Evolutionary conservation across 2,113 vertebrate genomes (phyloP).

Genomic region (human (Homo sapiens)): GRCh38 chr13:43369001-43369500

Average conservation of each 20-base stretch:
- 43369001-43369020: not conserved
- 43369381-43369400: not conserved
- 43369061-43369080: not conserved
- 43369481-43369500: not conserved
- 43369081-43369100: not conserved
- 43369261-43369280: not conserved
- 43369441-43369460: not conserved
- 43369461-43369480: not conserved
- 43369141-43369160: not conserved
- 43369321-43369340: not conserved
- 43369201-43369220: not conserved
- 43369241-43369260: not conserved
- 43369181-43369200: not conserved
- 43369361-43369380: not conserved
- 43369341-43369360: not conserved
- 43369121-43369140: not conserved
- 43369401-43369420: not conserved
- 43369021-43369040: not conserved
- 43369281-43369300: not conserved
- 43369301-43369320: not conserved
- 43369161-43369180: not conserved
- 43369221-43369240: not conserved
- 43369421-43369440: not conserved
- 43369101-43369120: not conserved
- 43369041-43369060: not conserved